phyloP scores from a whole-genome alignment of 2,888 invertebrate genomes.

The Deilephila elpenor region DNA sequence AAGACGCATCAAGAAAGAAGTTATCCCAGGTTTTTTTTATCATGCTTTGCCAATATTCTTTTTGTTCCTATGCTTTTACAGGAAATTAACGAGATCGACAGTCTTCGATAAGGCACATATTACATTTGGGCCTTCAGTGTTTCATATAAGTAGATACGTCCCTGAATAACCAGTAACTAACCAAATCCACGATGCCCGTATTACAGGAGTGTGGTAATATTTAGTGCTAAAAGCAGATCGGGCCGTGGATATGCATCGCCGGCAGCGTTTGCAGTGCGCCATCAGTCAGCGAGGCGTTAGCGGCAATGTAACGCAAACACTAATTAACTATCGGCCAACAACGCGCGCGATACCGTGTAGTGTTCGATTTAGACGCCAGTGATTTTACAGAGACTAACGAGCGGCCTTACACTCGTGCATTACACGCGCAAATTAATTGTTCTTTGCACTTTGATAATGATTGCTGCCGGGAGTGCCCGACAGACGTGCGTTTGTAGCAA shows the following conservation, averaged over 20 bases:
- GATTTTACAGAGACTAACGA: neutral
- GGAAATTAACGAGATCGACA: too few species aligned
- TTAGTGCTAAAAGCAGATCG: neutral
- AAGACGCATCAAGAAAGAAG: neutral
- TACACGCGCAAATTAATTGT: neutral
- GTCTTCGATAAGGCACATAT: too few species aligned
- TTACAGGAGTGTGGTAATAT: neutral
- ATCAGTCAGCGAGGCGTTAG: neutral
- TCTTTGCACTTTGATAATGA: neutral
- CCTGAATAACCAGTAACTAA: neutral
- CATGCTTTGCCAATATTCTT: neutral
- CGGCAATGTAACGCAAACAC: constrained; percentile 16
- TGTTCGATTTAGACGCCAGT: neutral
- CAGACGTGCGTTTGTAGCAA: too few species aligned
- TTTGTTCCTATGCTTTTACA: too few species aligned
- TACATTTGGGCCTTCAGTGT: too few species aligned
- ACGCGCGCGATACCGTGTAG: neutral
- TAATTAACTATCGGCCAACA: constrained; percentile 1
- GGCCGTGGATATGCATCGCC: neutral
- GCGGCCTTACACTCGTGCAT: neutral
- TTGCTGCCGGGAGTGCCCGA: too few species aligned
- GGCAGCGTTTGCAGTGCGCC: neutral
- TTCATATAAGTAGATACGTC: too few species aligned
- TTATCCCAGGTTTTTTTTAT: neutral
- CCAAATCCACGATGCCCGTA: too few species aligned